Base-by-base conservation (phyloP, 2,888 invertebrate species). In the Cecidostiba fungosa region DNA sequence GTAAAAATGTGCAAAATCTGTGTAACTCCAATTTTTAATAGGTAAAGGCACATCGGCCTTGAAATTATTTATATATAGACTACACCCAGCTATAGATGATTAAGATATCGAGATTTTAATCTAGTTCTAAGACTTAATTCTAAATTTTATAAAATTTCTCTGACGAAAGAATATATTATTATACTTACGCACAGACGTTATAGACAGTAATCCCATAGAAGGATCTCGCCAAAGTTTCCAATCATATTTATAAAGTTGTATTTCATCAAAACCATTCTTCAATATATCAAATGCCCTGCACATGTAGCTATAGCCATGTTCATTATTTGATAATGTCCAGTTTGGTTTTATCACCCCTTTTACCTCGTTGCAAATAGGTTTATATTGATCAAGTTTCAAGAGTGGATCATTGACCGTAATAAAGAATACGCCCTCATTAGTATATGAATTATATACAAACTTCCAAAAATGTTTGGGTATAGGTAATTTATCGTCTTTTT, bases 231-330 rank as follows among this genome's bases (percentile, higher is more conserved):
- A 54, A 16, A 54, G 54, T 54, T 19, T 54, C 54, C 54, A 54
- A 54, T 54, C n/a, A 5, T 54, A 16, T n/a, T 3, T 54, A 16
- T 6, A 54, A n/a, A 54, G 3, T 54, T 54, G 16, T 54, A 54
- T 54, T 54, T 54, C n/a, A n/a, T 54, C 16, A n/a, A 54, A 16
- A 6, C 0, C n/a, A n/a, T 0, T 6, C 6, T 16, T 54, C 54
- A 54, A 54, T 16, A 54, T 54, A n/a, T 54, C 54, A n/a, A n/a
- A 54, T 54, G 54, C n/a, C 54, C n/a, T 54, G 54, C 54, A 54
- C 54, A 54, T 54, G 6, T 54, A 54, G n/a, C 54, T 54, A 6
- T 19, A 54, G 0, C 54, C 54, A 43, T 43, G 39, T n/a, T 19
- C n/a, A 6, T 10, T 54, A 16, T 16, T 16, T 5, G 16, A 3